Percentiles rank a stretch among this genome's conserved stretches.
Conservation (phyloP, 35 echinoderm and acorn worm species). For the Anneissia japonica region DNA sequence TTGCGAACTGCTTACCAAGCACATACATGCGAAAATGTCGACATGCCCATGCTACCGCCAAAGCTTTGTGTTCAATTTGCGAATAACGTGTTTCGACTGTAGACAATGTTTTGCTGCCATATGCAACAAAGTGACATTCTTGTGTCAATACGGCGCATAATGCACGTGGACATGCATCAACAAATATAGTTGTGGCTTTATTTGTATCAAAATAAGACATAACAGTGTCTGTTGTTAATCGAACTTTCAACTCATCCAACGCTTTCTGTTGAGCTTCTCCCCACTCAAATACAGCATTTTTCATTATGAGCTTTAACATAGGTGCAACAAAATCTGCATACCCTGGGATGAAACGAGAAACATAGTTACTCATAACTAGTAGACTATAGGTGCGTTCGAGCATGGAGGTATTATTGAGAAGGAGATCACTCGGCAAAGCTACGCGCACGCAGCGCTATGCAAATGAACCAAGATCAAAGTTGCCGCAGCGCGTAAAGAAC, state of each 20-base stretch:
- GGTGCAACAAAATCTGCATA: background rate
- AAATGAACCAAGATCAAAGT: too few relatives aligned
- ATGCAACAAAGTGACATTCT: constrained; percentile 3
- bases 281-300: background rate
- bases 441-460: too few relatives aligned
- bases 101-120: constrained; percentile 34
- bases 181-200: background rate
- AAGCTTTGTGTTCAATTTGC: constrained; percentile 39
- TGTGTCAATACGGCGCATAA: background rate
- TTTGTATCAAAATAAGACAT: constrained; percentile 4
- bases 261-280: background rate
- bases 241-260: background rate
- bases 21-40: constrained; percentile 37
- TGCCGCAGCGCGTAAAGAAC: too few relatives aligned
- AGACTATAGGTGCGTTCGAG: background rate
- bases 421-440: too few relatives aligned
- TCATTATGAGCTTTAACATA: background rate
- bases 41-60: constrained; percentile 43
- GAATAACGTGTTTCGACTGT: constrained; percentile 16
- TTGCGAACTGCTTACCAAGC: constrained; percentile 8
- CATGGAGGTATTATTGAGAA: background rate
- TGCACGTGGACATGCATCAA: constrained; percentile 11
- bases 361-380: background rate
- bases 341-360: background rate
- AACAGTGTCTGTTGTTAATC: background rate